phyloP scores from a whole-genome alignment of 2,888 invertebrate genomes.

The Diarsia mendica region DNA sequence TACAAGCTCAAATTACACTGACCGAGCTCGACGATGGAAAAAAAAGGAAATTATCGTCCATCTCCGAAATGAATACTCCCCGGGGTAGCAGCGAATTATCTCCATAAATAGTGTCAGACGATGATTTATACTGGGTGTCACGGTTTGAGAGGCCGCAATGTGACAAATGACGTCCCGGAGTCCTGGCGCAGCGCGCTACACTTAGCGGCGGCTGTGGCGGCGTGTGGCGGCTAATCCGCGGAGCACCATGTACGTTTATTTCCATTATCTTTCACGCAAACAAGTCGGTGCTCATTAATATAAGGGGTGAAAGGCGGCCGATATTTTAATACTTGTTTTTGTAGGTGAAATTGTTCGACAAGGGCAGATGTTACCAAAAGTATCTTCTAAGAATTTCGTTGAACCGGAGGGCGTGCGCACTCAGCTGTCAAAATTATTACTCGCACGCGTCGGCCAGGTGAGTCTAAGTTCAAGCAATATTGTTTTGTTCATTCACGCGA shows the following conservation, averaged over 20 bases:
- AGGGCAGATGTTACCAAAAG: constrained; percentile 65
- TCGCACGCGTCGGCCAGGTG: constrained; percentile 61
- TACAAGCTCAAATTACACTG: constrained; percentile 56
- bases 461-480: constrained; percentile 68
- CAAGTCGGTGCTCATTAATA: constrained; percentile 59
- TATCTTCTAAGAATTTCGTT: constrained; percentile 51
- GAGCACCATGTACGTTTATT: constrained; percentile 24
- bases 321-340: constrained; percentile 55
- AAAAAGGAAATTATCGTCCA: constrained; percentile 72
- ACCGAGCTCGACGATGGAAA: constrained; percentile 63
- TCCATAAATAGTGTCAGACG: constrained; percentile 78
- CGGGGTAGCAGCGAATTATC: constrained; percentile 71
- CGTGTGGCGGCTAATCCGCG: neutral
- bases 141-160: constrained; percentile 70
- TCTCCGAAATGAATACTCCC: constrained; percentile 68
- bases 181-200: constrained; percentile 61
- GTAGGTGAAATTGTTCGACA: constrained; percentile 52
- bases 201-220: constrained; percentile 57
- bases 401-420: constrained; percentile 64
- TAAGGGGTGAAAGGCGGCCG: constrained; percentile 12
- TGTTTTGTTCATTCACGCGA: constrained; percentile 66
- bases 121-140: constrained; percentile 75
- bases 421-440: constrained; percentile 73
- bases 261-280: constrained; percentile 65
- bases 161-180: constrained; percentile 77